A percentile compares a stretch with the other conserved stretches of the same genome.
Conservation (phyloP, 2,113 vertebrate genomes). For the Cottus gobio region DNA sequence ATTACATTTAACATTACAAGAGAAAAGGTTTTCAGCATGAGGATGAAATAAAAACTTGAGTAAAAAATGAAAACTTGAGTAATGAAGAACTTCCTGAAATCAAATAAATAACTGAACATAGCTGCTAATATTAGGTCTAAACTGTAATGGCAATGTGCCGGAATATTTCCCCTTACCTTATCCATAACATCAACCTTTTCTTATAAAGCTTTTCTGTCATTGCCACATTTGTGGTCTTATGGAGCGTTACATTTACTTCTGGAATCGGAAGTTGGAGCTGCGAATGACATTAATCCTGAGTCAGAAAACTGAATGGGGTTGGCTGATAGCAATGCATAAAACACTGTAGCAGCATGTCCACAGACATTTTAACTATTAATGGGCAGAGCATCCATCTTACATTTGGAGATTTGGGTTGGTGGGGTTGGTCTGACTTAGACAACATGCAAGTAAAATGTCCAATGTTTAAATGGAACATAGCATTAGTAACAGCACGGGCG, state of each 20-base stretch:
- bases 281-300: too few species aligned
- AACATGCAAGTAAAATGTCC: not conserved
- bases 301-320: too few species aligned
- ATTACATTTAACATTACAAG: too few species aligned
- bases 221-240: slow-evolving; percentile 4
- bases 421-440: not conserved
- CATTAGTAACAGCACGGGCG: slow-evolving; percentile 3
- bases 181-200: not conserved
- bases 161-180: not conserved
- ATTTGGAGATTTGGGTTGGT: not conserved
- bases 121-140: not conserved
- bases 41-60: too few species aligned
- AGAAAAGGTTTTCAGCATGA: too few species aligned
- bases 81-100: not conserved
- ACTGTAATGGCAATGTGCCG: not conserved
- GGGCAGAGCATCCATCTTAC: not conserved
- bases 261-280: too few species aligned
- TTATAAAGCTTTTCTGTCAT: not conserved
- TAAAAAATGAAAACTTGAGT: too few species aligned
- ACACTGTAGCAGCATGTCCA: too few species aligned
- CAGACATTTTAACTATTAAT: too few species aligned
- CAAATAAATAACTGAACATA: not conserved
- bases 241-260: too few species aligned
- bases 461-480: not conserved
- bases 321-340: too few species aligned